These are phyloP conservation scores for Oreonectes daqikongensis DNA, from an alignment of 2,797 vertebrate genomes.

Conservation along the genomic window DNA sequence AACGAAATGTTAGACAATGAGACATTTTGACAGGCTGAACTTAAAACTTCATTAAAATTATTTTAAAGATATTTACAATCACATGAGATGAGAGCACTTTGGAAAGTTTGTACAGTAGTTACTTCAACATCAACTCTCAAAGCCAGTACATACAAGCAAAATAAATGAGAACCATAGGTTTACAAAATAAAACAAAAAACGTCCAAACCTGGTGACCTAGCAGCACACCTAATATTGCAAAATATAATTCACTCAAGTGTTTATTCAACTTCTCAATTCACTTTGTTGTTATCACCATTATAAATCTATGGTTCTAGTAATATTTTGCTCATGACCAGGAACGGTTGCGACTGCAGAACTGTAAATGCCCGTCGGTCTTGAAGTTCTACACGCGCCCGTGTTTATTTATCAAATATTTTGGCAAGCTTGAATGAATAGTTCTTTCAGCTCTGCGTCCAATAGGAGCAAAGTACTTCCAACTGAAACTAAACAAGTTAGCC, in stretches of 20 bases:
- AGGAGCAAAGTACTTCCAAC: not conserved
- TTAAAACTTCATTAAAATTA: slow-evolving; percentile 9
- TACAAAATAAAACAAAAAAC: not conserved
- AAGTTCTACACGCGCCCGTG: not conserved
- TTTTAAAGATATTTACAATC: slow-evolving; percentile 52
- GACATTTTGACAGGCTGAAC: slow-evolving; percentile 24
- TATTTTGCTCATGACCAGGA: slow-evolving; percentile 18
- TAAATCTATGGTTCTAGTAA: slow-evolving; percentile 38
- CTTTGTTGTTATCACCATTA: not conserved
- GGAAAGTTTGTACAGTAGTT: slow-evolving; percentile 51
- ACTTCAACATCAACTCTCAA: not conserved
- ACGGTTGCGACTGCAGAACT: not conserved
- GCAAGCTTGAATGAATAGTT: not conserved
- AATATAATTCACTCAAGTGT: not conserved
- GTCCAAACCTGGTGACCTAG: not conserved
- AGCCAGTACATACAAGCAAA: slow-evolving; percentile 10
- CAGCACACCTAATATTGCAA: not conserved
- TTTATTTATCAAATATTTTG: not conserved
- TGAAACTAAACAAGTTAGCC: not conserved
- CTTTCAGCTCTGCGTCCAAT: not conserved
- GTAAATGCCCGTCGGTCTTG: not conserved
- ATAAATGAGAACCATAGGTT: slow-evolving; percentile 32
- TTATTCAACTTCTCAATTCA: not conserved
- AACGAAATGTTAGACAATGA: slow-evolving; percentile 30
- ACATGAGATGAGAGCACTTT: slow-evolving; percentile 55